Conservation (phyloP, 2,797 vertebrate species). For the Bryconaethiops microstoma region DNA sequence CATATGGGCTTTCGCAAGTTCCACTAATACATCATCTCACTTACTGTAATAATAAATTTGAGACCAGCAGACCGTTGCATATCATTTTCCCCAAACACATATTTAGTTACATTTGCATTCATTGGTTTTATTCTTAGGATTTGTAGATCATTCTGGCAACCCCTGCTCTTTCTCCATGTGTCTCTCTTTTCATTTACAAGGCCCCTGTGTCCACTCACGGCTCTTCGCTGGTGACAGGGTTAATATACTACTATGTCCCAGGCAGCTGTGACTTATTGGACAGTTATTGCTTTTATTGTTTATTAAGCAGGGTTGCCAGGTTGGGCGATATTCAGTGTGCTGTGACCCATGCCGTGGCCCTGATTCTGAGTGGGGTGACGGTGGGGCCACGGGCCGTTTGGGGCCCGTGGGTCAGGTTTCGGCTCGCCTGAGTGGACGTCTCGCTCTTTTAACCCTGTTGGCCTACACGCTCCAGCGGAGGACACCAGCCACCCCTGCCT, state of each 20-base stretch:
- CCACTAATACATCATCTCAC: no score
- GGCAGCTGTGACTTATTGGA: constrained; percentile 54
- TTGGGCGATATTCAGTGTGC: constrained; percentile 44
- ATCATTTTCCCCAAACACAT: no score
- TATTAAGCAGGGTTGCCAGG: constrained; percentile 60
- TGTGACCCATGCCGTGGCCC: constrained; percentile 58
- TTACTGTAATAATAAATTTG: no score
- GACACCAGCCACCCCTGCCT: constrained; percentile 44
- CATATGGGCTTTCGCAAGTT: no score
- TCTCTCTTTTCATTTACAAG: constrained; percentile 41
- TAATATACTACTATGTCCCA: constrained; percentile 58
- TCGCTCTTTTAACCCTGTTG: constrained; percentile 52
- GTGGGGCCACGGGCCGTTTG: constrained; percentile 62
- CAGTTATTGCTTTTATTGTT: constrained; percentile 69
- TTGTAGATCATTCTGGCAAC: constrained; percentile 38
- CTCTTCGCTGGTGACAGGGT: constrained; percentile 43
- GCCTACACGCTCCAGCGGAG: constrained; percentile 63
- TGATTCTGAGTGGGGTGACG: constrained; percentile 58
- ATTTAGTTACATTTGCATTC: constrained; percentile 44
- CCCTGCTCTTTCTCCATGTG: not conserved
- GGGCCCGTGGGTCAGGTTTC: constrained; percentile 71
- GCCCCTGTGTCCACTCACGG: constrained; percentile 23
- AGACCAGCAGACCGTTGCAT: no score
- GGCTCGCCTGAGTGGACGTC: constrained; percentile 65
- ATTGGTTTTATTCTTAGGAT: constrained; percentile 35